Percentiles rank a stretch among this genome's conserved stretches.
phyloP scores from a whole-genome alignment of 2,888 invertebrate species.

The Volucella zonaria region DNA sequence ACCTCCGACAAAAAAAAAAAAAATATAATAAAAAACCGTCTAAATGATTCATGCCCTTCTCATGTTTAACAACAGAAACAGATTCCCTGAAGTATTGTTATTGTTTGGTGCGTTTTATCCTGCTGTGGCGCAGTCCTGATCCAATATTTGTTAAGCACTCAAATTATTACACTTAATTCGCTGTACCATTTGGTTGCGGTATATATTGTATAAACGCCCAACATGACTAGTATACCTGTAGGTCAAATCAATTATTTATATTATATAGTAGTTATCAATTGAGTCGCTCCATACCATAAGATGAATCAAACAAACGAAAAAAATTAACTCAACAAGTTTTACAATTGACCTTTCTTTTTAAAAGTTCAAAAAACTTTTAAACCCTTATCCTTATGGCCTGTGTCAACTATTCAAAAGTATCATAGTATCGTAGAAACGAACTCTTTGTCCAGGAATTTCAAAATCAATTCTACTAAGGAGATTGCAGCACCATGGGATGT shows the following conservation, averaged over 20 bases:
- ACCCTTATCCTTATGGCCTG: constrained; percentile 17
- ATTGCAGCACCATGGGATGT: constrained; percentile 56
- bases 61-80: constrained; percentile 12
- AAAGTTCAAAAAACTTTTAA: constrained; percentile 11
- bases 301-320: constrained; percentile 7
- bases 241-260: neutral
- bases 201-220: neutral
- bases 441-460: constrained; percentile 25
- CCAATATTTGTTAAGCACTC: constrained; percentile 65
- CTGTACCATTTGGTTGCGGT: constrained; percentile 39
- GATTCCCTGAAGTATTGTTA: constrained; percentile 49
- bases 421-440: constrained; percentile 42
- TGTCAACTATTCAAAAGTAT: constrained; percentile 34
- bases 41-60: constrained; percentile 17
- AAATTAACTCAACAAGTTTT: constrained; percentile 32
- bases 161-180: constrained; percentile 71
- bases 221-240: neutral
- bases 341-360: constrained; percentile 19
- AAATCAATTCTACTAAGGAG: constrained; percentile 62
- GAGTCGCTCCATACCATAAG: constrained; percentile 14
- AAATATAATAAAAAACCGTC: constrained; percentile 41
- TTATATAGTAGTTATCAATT: neutral
- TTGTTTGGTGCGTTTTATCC: constrained; percentile 48
- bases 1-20: constrained; percentile 43
- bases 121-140: constrained; percentile 41